Conservation (phyloP, 2,888 invertebrate species). For the Trichacis sp. region DNA sequence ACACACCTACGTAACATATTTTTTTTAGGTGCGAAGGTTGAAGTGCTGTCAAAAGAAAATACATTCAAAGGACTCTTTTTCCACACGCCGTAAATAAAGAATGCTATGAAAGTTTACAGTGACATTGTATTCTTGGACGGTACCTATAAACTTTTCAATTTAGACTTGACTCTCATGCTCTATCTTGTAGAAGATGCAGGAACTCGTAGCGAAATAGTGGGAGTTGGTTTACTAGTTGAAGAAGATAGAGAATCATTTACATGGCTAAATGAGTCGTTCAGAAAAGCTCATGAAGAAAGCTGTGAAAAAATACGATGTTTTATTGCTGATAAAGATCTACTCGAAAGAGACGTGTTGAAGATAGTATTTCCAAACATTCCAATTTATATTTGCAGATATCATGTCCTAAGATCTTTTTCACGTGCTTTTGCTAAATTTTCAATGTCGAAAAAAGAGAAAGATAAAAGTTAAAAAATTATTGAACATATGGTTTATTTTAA, state of each 20-base stretch:
- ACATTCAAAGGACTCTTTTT: conserved; percentile 27
- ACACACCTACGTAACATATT: too few species aligned
- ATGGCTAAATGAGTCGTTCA: conserved; percentile 18
- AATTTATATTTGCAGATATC: conserved; percentile 27
- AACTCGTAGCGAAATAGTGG: conserved; percentile 9
- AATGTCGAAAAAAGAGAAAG: conserved; percentile 14
- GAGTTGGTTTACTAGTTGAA: neutral
- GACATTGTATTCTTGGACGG: conserved; percentile 15
- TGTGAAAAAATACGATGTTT: conserved; percentile 23
- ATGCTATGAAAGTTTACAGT: conserved; percentile 10
- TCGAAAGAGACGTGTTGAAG: conserved; percentile 20
- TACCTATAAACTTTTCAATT: conserved; percentile 16
- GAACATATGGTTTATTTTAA: conserved; percentile 22
- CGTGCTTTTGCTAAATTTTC: conserved; percentile 30
- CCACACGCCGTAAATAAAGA: conserved; percentile 19
- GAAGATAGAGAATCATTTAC: conserved; percentile 21
- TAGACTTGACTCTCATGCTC: conserved; percentile 9
- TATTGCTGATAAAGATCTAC: conserved; percentile 34
- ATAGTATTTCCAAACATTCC: conserved; percentile 10
- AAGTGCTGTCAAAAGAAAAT: conserved; percentile 6
- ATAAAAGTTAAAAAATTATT: conserved; percentile 8
- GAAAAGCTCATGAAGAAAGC: conserved; percentile 3
- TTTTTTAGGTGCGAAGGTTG: conserved; percentile 1
- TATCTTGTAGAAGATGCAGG: conserved; percentile 14
- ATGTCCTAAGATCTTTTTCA: conserved; percentile 22